These are phyloP conservation scores for Euzophera pinguis DNA, from an alignment of 2,888 invertebrate species.

Conservation along the genomic window DNA sequence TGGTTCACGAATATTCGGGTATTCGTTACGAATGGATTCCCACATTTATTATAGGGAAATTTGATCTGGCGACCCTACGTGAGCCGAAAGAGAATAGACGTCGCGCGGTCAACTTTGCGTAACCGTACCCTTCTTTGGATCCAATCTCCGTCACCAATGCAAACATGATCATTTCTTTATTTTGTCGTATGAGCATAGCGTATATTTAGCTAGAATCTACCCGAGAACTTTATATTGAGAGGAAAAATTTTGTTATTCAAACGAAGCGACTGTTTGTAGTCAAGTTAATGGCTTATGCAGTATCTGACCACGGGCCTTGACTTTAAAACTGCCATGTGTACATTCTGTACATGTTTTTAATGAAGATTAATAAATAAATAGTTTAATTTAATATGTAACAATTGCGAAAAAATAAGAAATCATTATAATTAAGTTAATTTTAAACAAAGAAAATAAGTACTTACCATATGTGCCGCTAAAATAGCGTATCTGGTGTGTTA, in stretches of 20 bases:
- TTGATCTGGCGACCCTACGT: slow-evolving; percentile 50
- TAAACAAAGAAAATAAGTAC: too few species aligned
- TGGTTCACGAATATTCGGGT: slow-evolving; percentile 31
- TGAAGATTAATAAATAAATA: too few species aligned
- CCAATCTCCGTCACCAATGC: neutral
- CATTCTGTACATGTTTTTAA: too few species aligned
- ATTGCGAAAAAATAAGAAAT: too few species aligned
- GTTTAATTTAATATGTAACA: too few species aligned
- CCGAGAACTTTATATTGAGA: neutral
- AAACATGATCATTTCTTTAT: neutral
- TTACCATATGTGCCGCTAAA: too few species aligned
- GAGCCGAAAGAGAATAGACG: slow-evolving; percentile 33
- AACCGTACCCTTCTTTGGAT: neutral
- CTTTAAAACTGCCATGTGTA: too few species aligned
- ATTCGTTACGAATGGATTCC: slow-evolving; percentile 37
- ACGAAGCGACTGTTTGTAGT: too few species aligned
- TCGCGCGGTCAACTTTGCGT: neutral
- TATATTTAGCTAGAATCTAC: neutral
- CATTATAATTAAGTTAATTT: too few species aligned
- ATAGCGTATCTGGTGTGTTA: too few species aligned
- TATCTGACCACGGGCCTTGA: too few species aligned
- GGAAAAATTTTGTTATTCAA: neutral
- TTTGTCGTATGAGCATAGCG: neutral
- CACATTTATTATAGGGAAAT: slow-evolving; percentile 48
- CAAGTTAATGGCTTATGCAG: too few species aligned